Base-by-base conservation (phyloP, 2,888 invertebrate species). In the Tenodera sinensis region DNA sequence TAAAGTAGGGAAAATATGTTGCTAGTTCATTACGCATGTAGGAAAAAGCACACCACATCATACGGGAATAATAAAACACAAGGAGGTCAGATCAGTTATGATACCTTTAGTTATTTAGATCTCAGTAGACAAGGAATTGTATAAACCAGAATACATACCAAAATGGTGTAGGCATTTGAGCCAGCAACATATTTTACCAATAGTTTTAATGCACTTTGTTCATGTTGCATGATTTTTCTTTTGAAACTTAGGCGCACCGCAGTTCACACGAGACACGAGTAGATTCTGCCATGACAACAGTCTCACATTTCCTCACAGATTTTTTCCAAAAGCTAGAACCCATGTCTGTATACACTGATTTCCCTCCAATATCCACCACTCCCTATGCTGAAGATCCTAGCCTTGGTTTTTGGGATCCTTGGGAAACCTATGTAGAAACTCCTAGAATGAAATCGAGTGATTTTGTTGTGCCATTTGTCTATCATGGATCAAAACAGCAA, bases 361-460 rank as follows among this genome's bases (percentile, higher is more conserved):
- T 89, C 90, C 88, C 89, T 90, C 89, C 85, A 20, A 20, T 87
- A 87, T 83, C 87, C 71, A 42, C 83, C 84, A 27, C 91, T 89
- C 89, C 90, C 42, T 88, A 89, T 47, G 25, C 42, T 28, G 88
- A 90, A 82, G 90, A 90, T 82, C 88, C 87, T n/a, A 84, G 87
- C 88, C 84, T 91, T 86, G 88, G 89, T 94, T 94, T 91, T 93
- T 93, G 87, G 93, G 97, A 97, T 94, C 97, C 97, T 89, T 97
- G 97, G 97, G 95, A 96, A 91, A 94, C 95, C 92, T 96, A 96
- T 93, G 94, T 94, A 93, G 94, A 94, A 91, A 93, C 94, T 90
- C 27, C 87, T n/a, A 30, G 54, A 71, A 71, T 20, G 15, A 71
- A 71, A 71, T 6, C 1, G 6, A 71, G 14, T 71, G 25, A 71